Base-by-base conservation (phyloP, 37 sponge, comb jelly and placozoan species). In the Aplysina aerophoba region DNA sequence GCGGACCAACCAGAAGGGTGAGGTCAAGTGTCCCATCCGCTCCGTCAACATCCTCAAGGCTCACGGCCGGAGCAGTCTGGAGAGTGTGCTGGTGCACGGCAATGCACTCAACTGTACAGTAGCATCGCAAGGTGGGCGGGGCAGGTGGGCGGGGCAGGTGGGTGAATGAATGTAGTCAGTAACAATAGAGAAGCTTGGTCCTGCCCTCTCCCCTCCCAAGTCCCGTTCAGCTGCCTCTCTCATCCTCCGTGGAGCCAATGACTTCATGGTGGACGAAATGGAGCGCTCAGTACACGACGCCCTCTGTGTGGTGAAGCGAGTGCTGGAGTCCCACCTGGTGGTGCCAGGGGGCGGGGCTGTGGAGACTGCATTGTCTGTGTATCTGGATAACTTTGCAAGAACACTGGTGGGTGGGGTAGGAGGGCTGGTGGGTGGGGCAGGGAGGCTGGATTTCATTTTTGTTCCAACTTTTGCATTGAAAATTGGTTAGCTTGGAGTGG, bases 31-130 rank as follows among this genome's bases (percentile, higher is more conserved):
- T 41, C 99, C 99, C 17, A 95, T 98, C 86, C 96, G 93, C 30
- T 69, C 97, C 25, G 87, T 98, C 82, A 98, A 98, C 44, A 81
- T 98, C 28, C 92, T 98, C 67, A 98, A 98, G 83, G 99, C 99
- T 19, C 99, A 98, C 61, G 99, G 99, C 6, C 72, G 87, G 54
- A 94, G 95, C 68, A 72, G 88, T 30, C 66, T 78, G 79, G 99
- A 98, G 81, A 96, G 97, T 81, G 84, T 93, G 20, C 87, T 94
- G 8, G 90, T 98, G 39, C 85, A 96, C 85, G 99, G 99, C 14
- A 96, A 98, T 84, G 99, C 99, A 14, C 88, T 98, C 62, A 98
- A 98, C 89, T 98, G 99, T 71, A 98, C 99, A 50, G 93, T 97
- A 0, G 99, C 99, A 8, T 94, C 97, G 11, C 95, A 98, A 80